A percentile compares a stretch with the other conserved stretches of the same genome.
These are phyloP conservation scores for Elgonia sp. DNA, from an alignment of 2,888 invertebrate species.

Conservation along the genomic window DNA sequence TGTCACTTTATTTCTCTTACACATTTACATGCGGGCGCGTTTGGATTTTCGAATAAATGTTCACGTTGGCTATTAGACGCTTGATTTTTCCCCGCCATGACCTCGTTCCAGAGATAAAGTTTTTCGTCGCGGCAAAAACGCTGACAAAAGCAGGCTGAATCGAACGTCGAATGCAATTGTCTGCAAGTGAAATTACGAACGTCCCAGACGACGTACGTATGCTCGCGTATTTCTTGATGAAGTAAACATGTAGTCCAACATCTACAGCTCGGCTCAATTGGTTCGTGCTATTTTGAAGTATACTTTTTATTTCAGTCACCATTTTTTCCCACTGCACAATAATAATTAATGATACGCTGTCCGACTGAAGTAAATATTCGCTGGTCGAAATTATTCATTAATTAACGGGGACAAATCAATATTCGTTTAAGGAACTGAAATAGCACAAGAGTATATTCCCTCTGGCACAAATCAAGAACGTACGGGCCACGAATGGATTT, in stretches of 20 bases:
- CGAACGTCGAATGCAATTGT: conserved; percentile 50
- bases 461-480: too few species aligned
- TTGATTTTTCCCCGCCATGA: conserved; percentile 32
- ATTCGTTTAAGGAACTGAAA: neutral
- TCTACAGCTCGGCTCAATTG: conserved; percentile 20
- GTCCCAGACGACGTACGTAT: conserved; percentile 38
- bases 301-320: neutral
- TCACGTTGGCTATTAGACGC: neutral
- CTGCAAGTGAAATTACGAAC: conserved; percentile 47
- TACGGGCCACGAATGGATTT: too few species aligned
- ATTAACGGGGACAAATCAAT: neutral
- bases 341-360: conserved; percentile 2
- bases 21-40: neutral
- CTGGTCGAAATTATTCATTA: neutral
- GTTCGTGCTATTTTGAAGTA: conserved; percentile 9
- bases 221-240: conserved; percentile 14
- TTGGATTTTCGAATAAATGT: neutral
- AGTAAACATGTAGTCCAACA: conserved; percentile 28
- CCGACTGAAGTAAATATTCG: neutral
- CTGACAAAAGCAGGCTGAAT: conserved; percentile 52
- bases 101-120: conserved; percentile 43
- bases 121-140: conserved; percentile 31
- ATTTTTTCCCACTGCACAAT: neutral
- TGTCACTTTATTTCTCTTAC: conserved; percentile 42
- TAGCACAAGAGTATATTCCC: neutral